A percentile compares a stretch with the other conserved stretches of the same genome.
phyloP scores from a whole-genome alignment of 2,888 invertebrate species.

The Carterocephalus palaemon region DNA sequence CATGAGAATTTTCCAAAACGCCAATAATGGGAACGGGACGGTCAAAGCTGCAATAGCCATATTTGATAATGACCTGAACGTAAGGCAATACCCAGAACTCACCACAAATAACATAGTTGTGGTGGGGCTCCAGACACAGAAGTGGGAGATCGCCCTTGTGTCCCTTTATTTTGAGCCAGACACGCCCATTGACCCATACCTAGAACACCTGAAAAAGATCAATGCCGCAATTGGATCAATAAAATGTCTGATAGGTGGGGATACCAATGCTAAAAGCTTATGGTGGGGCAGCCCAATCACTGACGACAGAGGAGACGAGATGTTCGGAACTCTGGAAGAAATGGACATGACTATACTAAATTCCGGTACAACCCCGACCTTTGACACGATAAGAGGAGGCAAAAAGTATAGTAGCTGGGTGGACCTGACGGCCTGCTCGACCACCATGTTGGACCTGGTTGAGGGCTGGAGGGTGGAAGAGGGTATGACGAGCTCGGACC shows the following conservation, averaged over 20 bases:
- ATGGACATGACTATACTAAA: slow-evolving; percentile 32
- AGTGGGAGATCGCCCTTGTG: neutral
- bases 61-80: neutral
- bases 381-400: slow-evolving; percentile 30
- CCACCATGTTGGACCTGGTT: neutral
- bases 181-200: neutral
- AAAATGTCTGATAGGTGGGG: slow-evolving; percentile 19
- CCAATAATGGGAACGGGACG: neutral
- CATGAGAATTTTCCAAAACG: neutral
- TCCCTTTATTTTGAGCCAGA: slow-evolving; percentile 4
- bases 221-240: neutral
- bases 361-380: slow-evolving; percentile 32
- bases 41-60: slow-evolving; percentile 6
- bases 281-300: slow-evolving; percentile 24
- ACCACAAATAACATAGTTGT: slow-evolving; percentile 9
- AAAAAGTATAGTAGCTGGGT: slow-evolving; percentile 28
- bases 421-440: slow-evolving; percentile 33
- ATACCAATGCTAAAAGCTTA: slow-evolving; percentile 20
- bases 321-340: slow-evolving; percentile 22
- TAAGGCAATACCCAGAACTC: neutral
- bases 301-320: slow-evolving; percentile 23
- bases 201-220: neutral
- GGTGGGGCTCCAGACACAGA: neutral
- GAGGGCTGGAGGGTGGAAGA: neutral
- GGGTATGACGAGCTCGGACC: neutral